Conservation (phyloP, 2,797 vertebrate genomes). For the Sitta carolinensis region DNA sequence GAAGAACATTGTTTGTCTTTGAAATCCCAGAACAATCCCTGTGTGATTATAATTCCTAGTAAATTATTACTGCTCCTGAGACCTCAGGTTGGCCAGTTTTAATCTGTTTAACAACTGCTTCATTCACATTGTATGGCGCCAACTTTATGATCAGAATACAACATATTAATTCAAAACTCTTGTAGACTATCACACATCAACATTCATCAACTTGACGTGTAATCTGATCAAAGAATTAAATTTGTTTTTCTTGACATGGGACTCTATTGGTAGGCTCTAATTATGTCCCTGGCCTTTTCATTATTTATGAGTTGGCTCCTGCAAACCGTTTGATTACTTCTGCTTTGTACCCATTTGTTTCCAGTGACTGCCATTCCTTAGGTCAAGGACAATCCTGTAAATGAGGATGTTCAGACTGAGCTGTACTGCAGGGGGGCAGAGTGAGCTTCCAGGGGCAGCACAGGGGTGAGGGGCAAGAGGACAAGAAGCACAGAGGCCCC, state of each 20-base stretch:
- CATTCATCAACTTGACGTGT: background rate
- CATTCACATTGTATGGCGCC: background rate
- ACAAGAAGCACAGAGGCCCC: background rate
- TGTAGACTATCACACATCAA: background rate
- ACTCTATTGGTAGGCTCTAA: conserved; percentile 21
- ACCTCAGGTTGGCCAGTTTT: background rate
- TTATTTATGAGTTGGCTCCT: conserved; percentile 14
- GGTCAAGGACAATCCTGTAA: background rate
- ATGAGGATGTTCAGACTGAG: background rate
- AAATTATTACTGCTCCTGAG: background rate
- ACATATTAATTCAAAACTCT: background rate
- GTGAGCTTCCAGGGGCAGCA: background rate
- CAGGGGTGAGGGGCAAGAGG: background rate
- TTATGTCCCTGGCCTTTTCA: conserved; percentile 16
- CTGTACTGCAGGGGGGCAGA: background rate
- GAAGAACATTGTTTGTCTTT: background rate
- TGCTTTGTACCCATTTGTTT: conserved; percentile 26
- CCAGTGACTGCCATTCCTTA: background rate
- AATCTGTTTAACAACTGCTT: background rate
- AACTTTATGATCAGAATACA: background rate
- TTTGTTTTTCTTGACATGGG: conserved; percentile 22
- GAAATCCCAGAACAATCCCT: background rate
- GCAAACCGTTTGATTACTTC: conserved; percentile 19
- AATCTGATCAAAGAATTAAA: conserved; percentile 23
- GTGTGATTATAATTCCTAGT: background rate